Percentiles rank a stretch among this genome's conserved stretches.
Evolutionary conservation across 2,888 invertebrate genomes (phyloP).

Genomic region (Hanleya hanleyi): DNA sequence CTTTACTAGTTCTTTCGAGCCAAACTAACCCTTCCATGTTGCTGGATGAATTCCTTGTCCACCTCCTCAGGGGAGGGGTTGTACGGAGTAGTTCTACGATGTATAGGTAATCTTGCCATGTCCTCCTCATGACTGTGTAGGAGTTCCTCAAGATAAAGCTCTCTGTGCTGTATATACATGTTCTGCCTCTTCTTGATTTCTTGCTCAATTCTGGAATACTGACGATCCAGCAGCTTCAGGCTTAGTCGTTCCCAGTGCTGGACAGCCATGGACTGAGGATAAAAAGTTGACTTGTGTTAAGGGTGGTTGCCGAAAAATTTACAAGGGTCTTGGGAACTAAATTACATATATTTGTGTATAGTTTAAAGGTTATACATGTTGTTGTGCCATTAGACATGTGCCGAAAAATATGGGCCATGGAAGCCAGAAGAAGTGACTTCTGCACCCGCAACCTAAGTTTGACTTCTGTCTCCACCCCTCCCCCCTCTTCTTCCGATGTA

Average conservation of each 20-base stretch:
- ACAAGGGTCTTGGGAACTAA: too few relatives aligned
- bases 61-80: conserved; percentile 38
- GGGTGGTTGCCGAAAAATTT: too few relatives aligned
- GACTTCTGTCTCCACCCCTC: too few relatives aligned
- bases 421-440: too few relatives aligned
- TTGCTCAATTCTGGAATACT: conserved; percentile 52
- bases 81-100: conserved; percentile 36
- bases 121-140: conserved; percentile 52
- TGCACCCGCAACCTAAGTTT: too few relatives aligned
- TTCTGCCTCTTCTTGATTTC: conserved; percentile 55
- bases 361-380: too few relatives aligned
- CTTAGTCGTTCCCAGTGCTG: conserved; percentile 62
- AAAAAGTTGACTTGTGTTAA: too few relatives aligned
- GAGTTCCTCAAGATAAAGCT: conserved; percentile 60
- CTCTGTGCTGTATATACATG: conserved; percentile 55
- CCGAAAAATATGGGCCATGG: too few relatives aligned
- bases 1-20: too few relatives aligned
- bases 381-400: too few relatives aligned
- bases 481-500: too few relatives aligned
- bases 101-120: conserved; percentile 47
- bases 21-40: not conserved
- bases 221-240: conserved; percentile 54
- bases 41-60: conserved; percentile 44
- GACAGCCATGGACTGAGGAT: conserved; percentile 57
- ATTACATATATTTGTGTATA: too few relatives aligned